A percentile compares a stretch with the other conserved stretches of the same genome.
These are phyloP conservation scores for Pseudorhombus dupliciocellatus DNA, from an alignment of 2,113 vertebrate species.

Conservation along the genomic window DNA sequence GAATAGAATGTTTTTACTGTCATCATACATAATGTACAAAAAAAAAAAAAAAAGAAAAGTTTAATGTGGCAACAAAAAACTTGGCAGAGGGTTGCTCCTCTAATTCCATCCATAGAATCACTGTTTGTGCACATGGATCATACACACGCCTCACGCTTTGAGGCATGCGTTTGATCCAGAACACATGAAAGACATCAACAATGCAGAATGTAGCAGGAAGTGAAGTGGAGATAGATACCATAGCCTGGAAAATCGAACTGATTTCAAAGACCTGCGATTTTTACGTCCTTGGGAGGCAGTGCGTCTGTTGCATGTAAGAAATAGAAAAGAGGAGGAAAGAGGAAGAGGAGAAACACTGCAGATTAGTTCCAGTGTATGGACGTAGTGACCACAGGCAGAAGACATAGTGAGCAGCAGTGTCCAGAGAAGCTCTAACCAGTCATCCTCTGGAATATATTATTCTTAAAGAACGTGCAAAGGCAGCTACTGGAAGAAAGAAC, in stretches of 20 bases:
- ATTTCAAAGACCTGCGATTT: slow-evolving; percentile 83
- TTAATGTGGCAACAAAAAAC: not conserved
- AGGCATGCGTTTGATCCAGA: not conserved
- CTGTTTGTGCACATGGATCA: not conserved
- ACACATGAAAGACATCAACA: not conserved
- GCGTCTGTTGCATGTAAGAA: slow-evolving; percentile 77
- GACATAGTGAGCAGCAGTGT: slow-evolving; percentile 49
- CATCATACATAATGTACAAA: no score
- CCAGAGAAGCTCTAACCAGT: slow-evolving; percentile 69
- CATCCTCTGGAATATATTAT: slow-evolving; percentile 20
- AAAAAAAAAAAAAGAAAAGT: no score
- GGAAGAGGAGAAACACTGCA: slow-evolving; percentile 3
- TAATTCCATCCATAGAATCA: not conserved
- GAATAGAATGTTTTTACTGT: no score
- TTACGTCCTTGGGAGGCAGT: slow-evolving; percentile 83
- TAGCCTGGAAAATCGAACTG: slow-evolving; percentile 81
- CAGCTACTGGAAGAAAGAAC: slow-evolving; percentile 28
- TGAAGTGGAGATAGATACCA: slow-evolving; percentile 76
- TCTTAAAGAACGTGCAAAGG: slow-evolving; percentile 34
- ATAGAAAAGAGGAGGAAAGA: slow-evolving; percentile 55
- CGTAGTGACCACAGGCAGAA: slow-evolving; percentile 14
- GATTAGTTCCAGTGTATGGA: slow-evolving; percentile 20
- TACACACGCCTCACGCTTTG: not conserved
- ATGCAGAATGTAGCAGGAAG: not conserved
- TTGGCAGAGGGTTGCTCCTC: not conserved